Evolutionary conservation across 1,140 invertebrate species (phyloP), one percentile per base, ranked within the genome.

Genomic region (Penaeus japonicus): DNA sequence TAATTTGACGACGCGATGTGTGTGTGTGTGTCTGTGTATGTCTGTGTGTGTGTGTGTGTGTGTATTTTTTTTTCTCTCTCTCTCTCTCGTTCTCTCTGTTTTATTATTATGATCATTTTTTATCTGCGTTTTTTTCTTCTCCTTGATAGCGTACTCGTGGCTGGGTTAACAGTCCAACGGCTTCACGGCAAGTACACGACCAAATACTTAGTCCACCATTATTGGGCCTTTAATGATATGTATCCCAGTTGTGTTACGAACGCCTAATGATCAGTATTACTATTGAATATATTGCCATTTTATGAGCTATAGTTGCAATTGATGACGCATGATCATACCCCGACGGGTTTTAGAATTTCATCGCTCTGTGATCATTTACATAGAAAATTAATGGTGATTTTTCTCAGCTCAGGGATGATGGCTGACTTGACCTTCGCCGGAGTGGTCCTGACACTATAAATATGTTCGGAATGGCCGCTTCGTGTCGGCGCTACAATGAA

Each of bases 351-450:
- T 85, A 47, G 78, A 78, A 78, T 85, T 77, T 85, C 84, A 85
- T 86, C 77, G 75, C 70, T 24, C 57, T 65, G 55, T 86, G 84
- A 79, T 86, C 84, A 86, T 86, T 86, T 86, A 86, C 84, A 86
- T 86, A 86, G 75, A 75, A 86, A 86, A 80, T 86, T 59, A 86
- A 86, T 86, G 77, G 55, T 79, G 73, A 24, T 79, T 79, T 53
- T 53, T 53, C 39, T 79, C 54, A 53, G 77, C 27, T 15, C 15
- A 24, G 77, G 39, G 39, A 24, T 39, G 39, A 27, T 53, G 77
- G 24, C 39, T 24, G 39, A 30, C n/a, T 10, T n/a, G 77, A 79
- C 77, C 77, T 79, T 79, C 39, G 77, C 54, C 20, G 77, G 77
- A 53, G 54, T 17, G 77, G 54, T 79, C 54, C 77, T 53, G n/a